phyloP scores from a whole-genome alignment of 1,140 invertebrate genomes.

The Melipona quadrifasciata region DNA sequence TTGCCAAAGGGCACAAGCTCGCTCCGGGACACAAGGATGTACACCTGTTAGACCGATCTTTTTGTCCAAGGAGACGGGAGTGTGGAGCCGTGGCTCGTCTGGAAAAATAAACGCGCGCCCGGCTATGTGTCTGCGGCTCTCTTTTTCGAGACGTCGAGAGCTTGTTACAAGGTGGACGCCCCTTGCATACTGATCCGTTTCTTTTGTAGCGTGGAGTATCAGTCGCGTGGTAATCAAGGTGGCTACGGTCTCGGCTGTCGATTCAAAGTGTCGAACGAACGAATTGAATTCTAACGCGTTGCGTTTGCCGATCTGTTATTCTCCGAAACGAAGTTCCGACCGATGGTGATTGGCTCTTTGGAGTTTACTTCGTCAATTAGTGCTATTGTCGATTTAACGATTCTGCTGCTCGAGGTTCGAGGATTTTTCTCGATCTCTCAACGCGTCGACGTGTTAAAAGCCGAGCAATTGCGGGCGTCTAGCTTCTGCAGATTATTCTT shows the following conservation, averaged over 20 bases:
- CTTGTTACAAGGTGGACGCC: slow-evolving; percentile 16
- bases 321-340: no score
- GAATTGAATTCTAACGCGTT: slow-evolving; percentile 4
- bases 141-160: not conserved
- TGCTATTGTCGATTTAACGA: not conserved
- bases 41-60: slow-evolving; percentile 40
- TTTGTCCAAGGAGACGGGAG: not conserved
- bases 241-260: not conserved
- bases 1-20: not conserved
- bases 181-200: slow-evolving; percentile 8
- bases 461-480: no score
- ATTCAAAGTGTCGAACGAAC: not conserved
- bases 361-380: not conserved
- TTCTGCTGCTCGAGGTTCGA: not conserved
- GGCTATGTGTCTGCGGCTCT: not conserved
- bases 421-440: not conserved
- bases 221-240: not conserved
- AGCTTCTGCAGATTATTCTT: no score
- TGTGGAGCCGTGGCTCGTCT: slow-evolving; percentile 6
- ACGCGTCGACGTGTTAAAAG: no score
- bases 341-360: not conserved
- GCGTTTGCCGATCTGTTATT: no score
- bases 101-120: slow-evolving; percentile 11
- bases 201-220: not conserved
- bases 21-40: slow-evolving; percentile 29